Evolutionary conservation across 2,888 invertebrate genomes (phyloP).

Genomic region (Miltochrista miniata): DNA sequence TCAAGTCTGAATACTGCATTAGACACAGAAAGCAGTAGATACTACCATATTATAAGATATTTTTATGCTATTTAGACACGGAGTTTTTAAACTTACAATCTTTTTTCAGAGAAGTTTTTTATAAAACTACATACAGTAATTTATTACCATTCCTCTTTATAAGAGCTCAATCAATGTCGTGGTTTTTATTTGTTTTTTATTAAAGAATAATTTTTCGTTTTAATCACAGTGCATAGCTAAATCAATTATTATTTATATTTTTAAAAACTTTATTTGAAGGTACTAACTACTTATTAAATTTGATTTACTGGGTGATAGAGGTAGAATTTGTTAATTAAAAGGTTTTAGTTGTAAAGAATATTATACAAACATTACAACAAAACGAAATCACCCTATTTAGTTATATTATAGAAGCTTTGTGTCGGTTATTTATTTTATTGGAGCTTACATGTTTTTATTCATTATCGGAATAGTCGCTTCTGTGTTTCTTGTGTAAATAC

Average conservation of each 20-base stretch:
- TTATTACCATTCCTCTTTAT: constrained; percentile 55
- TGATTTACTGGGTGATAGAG: constrained; percentile 52
- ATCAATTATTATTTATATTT: constrained; percentile 66
- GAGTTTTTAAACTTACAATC: constrained; percentile 52
- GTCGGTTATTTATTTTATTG: constrained; percentile 33
- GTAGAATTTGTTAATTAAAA: constrained; percentile 48
- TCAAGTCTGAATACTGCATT: background rate
- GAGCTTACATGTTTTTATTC: constrained; percentile 41
- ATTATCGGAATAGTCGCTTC: constrained; percentile 15
- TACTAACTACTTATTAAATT: constrained; percentile 37
- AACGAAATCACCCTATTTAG: constrained; percentile 26
- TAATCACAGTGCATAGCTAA: constrained; percentile 52
- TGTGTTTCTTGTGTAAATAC: constrained; percentile 28
- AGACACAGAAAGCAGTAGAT: constrained; percentile 18
- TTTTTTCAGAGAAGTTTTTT: constrained; percentile 56
- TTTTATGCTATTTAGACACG: constrained; percentile 40
- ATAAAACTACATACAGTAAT: constrained; percentile 52
- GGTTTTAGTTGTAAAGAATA: constrained; percentile 31
- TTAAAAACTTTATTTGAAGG: constrained; percentile 50
- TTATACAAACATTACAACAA: constrained; percentile 20
- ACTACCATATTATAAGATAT: constrained; percentile 16
- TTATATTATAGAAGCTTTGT: constrained; percentile 25
- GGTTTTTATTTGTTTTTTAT: constrained; percentile 64
- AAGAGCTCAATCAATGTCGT: constrained; percentile 58
- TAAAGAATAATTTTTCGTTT: constrained; percentile 63